phyloP scores from a whole-genome alignment of 2,113 vertebrate species.

The Barbus barbus region DNA sequence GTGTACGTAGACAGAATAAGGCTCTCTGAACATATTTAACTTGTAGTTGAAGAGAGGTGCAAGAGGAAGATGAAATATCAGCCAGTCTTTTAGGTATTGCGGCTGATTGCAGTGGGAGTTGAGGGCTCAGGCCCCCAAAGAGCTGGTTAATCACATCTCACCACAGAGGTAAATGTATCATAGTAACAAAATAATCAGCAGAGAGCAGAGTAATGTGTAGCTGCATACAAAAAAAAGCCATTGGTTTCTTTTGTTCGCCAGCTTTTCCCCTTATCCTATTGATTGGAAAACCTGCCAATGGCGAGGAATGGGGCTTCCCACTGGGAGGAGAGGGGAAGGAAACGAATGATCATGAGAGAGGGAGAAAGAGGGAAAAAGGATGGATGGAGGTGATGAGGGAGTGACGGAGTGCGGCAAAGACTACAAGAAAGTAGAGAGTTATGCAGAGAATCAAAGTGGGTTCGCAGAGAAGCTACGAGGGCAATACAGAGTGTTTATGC shows the following conservation, averaged over 20 bases:
- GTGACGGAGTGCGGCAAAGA: neutral
- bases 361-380: neutral
- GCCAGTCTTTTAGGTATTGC: conserved; percentile 35
- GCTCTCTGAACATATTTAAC: conserved; percentile 39
- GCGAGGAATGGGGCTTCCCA: neutral
- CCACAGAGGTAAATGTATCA: conserved; percentile 39
- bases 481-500: conserved; percentile 7
- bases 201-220: neutral
- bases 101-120: conserved; percentile 37
- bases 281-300: conserved; percentile 5
- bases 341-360: conserved; percentile 1
- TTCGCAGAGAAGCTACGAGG: neutral
- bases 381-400: neutral
- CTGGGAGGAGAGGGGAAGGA: conserved; percentile 12
- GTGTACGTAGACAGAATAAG: conserved; percentile 27
- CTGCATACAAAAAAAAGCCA: conserved; percentile 15
- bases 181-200: conserved; percentile 33
- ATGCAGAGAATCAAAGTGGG: conserved; percentile 31
- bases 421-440: neutral
- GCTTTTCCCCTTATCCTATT: neutral
- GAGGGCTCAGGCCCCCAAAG: conserved; percentile 18
- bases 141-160: conserved; percentile 42
- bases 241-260: neutral
- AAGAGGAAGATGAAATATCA: conserved; percentile 21
- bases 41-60: conserved; percentile 12